These are phyloP conservation scores for Strix uralensis DNA, from an alignment of 2,113 vertebrate genomes.

Conservation along the genomic window DNA sequence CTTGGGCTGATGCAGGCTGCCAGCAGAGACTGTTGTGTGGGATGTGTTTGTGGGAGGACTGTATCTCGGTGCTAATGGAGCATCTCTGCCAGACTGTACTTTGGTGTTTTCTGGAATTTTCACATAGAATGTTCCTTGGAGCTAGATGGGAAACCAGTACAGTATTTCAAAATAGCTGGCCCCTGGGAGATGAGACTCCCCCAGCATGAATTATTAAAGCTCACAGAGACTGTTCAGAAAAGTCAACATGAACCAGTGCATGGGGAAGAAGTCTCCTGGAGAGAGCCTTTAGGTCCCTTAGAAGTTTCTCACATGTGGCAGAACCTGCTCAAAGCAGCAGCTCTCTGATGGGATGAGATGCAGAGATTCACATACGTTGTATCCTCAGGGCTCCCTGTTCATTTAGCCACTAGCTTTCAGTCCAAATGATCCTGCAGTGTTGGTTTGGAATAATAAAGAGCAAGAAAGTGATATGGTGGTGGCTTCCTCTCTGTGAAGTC, in stretches of 20 bases:
- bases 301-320: slow-evolving; percentile 28
- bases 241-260: neutral
- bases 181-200: neutral
- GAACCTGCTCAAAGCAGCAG: slow-evolving; percentile 25
- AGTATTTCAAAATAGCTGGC: slow-evolving; percentile 31
- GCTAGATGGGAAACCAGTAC: slow-evolving; percentile 6
- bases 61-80: neutral
- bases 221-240: slow-evolving; percentile 45
- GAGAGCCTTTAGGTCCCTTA: slow-evolving; percentile 32
- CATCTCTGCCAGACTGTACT: slow-evolving; percentile 3
- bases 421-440: neutral
- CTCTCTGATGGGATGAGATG: slow-evolving; percentile 3
- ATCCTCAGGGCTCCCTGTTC: slow-evolving; percentile 21
- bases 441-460: neutral
- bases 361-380: neutral
- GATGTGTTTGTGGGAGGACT: neutral
- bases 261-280: slow-evolving; percentile 9
- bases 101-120: slow-evolving; percentile 7
- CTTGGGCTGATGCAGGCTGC: slow-evolving; percentile 4
- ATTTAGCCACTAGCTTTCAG: neutral
- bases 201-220: slow-evolving; percentile 55
- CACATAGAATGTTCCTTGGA: neutral
- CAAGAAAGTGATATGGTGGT: neutral
- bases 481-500: neutral
- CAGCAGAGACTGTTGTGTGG: neutral